A percentile compares a stretch with the other conserved stretches of the same genome.
Evolutionary conservation across 2,888 invertebrate species (phyloP).

Genomic region (Lochmaea crataegi): DNA sequence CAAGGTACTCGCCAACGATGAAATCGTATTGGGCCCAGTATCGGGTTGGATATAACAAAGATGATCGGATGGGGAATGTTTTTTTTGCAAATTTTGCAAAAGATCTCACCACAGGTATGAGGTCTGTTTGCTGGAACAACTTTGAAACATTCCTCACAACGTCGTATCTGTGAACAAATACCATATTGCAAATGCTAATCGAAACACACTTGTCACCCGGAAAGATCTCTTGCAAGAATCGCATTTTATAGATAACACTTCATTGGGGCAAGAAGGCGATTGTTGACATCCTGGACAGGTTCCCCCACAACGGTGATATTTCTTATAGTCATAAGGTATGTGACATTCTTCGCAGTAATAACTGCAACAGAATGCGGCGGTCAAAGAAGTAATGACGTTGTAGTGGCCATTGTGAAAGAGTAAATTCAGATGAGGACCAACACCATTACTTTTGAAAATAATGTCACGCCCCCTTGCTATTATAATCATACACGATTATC

Average conservation of each 20-base stretch:
- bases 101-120: conserved; percentile 29
- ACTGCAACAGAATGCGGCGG: conserved; percentile 45
- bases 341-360: conserved; percentile 51
- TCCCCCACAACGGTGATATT: conserved; percentile 26
- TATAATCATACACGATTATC: conserved; percentile 41
- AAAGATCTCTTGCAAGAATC: conserved; percentile 34
- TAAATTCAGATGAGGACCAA: conserved; percentile 43
- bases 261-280: conserved; percentile 29
- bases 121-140: conserved; percentile 16
- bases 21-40: no score
- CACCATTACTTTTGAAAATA: conserved; percentile 29
- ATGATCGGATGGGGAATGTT: conserved; percentile 28
- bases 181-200: conserved; percentile 27
- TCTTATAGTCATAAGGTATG: conserved; percentile 41
- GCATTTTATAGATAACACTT: conserved; percentile 21
- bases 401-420: conserved; percentile 46
- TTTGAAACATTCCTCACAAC: no score
- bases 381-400: conserved; percentile 49
- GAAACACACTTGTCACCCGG: conserved; percentile 30
- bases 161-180: conserved; percentile 21
- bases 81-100: conserved; percentile 36
- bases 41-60: conserved; percentile 37
- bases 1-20: no score
- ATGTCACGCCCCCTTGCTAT: conserved; percentile 33
- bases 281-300: conserved; percentile 23